These are phyloP conservation scores for Pogona vitticeps DNA, from an alignment of 2,113 vertebrate species.

Conservation along the genomic window DNA sequence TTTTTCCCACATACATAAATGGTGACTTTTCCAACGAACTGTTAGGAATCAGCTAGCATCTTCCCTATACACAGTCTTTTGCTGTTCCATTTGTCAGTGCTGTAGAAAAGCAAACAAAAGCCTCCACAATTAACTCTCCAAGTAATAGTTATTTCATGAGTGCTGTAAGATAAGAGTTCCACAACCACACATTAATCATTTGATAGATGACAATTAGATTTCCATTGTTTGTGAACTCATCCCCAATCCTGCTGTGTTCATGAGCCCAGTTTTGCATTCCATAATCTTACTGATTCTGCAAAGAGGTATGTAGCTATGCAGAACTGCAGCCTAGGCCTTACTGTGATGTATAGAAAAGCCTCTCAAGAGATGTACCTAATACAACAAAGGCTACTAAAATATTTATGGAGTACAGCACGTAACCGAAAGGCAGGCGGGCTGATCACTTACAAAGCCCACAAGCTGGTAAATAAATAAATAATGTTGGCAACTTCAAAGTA, in stretches of 20 bases:
- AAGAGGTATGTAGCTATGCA: not conserved
- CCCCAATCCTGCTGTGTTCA: not conserved
- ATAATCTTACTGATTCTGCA: not conserved
- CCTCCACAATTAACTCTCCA: not conserved
- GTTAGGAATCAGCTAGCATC: not conserved
- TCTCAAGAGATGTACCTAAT: not conserved
- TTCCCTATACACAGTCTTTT: not conserved
- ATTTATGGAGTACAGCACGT: conserved; percentile 23
- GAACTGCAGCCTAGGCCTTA: fast-evolving
- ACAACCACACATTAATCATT: not conserved
- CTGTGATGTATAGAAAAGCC: not conserved
- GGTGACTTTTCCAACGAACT: not conserved
- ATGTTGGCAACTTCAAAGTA: not conserved
- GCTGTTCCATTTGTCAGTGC: not conserved
- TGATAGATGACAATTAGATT: not conserved
- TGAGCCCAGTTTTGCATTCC: not conserved
- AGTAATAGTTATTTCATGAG: not conserved
- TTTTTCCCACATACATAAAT: not conserved
- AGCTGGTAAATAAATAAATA: conserved; percentile 53
- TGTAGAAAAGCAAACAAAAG: not conserved
- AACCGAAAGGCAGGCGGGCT: not conserved
- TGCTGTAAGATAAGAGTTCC: not conserved
- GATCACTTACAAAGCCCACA: conserved; percentile 30
- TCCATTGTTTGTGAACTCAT: not conserved
- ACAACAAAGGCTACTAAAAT: conserved; percentile 47